A percentile compares a stretch with the other conserved stretches of the same genome.
Conservation (phyloP, 2,888 invertebrate genomes). For the Dryobotodes eremita region DNA sequence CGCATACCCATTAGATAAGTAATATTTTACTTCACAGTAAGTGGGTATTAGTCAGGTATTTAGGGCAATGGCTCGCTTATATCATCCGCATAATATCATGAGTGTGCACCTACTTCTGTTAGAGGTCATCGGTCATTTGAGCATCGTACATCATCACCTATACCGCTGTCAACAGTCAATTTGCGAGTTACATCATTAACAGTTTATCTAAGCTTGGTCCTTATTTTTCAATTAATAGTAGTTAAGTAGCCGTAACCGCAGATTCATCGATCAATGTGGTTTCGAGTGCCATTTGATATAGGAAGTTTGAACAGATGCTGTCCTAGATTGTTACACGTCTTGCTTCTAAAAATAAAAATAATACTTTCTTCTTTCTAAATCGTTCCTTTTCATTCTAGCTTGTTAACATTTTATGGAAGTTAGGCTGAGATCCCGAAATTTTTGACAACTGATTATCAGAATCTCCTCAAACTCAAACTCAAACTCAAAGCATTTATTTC, state of each 20-base stretch:
- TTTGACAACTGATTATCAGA: not conserved
- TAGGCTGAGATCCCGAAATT: not conserved
- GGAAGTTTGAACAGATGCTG: slow-evolving; percentile 23
- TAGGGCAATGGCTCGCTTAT: slow-evolving; percentile 77
- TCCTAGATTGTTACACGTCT: slow-evolving; percentile 11
- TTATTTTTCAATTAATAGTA: slow-evolving; percentile 57
- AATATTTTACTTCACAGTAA: slow-evolving; percentile 41
- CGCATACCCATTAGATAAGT: slow-evolving; percentile 55
- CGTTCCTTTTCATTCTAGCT: not conserved
- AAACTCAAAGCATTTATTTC: no score
- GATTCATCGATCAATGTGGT: slow-evolving; percentile 41
- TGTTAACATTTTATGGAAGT: not conserved
- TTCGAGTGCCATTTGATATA: slow-evolving; percentile 3
- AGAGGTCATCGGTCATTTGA: slow-evolving; percentile 68
- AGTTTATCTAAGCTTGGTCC: slow-evolving; percentile 39
- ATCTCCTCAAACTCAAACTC: no score
- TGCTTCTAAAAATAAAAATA: not conserved
- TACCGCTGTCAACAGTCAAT: slow-evolving; percentile 70
- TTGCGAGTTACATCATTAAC: slow-evolving; percentile 70
- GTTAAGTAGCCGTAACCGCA: slow-evolving; percentile 14
- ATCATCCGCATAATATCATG: slow-evolving; percentile 71
- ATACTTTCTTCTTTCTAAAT: slow-evolving; percentile 3
- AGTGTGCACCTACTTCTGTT: slow-evolving; percentile 57
- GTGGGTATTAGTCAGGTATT: slow-evolving; percentile 72
- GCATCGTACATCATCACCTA: slow-evolving; percentile 68